Percentiles rank a stretch among this genome's conserved stretches.
Conservation (phyloP, 2,113 vertebrate species). For the Microcebus tavaratra region DNA sequence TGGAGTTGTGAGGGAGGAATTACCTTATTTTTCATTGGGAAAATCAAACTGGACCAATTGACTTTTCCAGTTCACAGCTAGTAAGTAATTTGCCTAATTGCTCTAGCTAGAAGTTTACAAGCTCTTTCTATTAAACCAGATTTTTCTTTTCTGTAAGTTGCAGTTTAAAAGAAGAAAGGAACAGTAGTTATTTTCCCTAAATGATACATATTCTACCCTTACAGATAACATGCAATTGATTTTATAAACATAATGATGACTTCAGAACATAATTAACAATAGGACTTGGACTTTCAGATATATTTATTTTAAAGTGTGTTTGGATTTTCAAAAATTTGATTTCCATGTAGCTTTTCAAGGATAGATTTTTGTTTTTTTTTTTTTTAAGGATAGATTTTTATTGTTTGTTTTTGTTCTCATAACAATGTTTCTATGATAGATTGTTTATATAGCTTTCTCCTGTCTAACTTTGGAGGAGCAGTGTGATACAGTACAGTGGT, state of each 20-base stretch:
- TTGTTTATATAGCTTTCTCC: background rate
- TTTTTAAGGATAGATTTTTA: background rate
- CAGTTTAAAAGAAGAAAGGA: background rate
- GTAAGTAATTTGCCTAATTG: background rate
- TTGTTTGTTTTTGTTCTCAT: too few species aligned
- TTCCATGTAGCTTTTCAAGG: background rate
- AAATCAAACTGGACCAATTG: background rate
- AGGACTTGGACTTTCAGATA: background rate
- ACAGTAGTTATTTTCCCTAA: background rate
- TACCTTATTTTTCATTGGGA: background rate
- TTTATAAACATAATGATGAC: background rate
- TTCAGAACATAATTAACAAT: background rate
- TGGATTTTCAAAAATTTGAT: slow-evolving; percentile 20
- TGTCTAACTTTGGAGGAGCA: background rate
- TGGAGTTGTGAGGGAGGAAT: background rate
- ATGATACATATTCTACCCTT: background rate
- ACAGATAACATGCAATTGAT: background rate
- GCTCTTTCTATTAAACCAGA: background rate
- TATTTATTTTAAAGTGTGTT: background rate
- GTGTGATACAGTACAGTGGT: rapidly evolving
- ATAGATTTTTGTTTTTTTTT: background rate
- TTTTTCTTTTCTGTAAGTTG: background rate
- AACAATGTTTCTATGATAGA: too few species aligned
- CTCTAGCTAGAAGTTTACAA: too few species aligned
- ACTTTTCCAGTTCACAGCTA: background rate